These are phyloP conservation scores for Drosophila kohkoa DNA, from an alignment of 1,140 invertebrate species.

Conservation along the genomic window DNA sequence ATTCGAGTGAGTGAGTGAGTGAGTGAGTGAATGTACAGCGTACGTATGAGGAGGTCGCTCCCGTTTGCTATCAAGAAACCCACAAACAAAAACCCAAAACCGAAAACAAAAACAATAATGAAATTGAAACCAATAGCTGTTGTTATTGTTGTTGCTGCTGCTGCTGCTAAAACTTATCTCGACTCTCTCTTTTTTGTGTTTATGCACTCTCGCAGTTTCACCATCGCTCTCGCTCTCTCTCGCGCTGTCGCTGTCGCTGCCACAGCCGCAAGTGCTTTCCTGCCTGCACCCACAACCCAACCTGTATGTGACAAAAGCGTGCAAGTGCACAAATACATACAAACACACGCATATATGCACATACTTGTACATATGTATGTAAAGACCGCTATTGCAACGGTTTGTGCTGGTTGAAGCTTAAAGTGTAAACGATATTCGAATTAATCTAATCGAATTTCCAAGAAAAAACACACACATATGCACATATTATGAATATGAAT, in stretches of 20 bases:
- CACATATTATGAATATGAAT: too few relatives aligned
- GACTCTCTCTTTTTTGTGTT: background rate
- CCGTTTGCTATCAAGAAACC: slow-evolving; percentile 5
- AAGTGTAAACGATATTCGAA: background rate
- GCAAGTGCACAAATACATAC: background rate
- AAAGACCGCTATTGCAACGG: background rate
- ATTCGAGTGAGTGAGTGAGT: background rate
- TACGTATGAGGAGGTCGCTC: background rate
- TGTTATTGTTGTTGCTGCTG: background rate
- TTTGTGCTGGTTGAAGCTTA: background rate
- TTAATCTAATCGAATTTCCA: slow-evolving; percentile 5
- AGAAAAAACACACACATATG: background rate
- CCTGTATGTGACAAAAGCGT: background rate
- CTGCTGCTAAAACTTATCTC: slow-evolving; percentile 18
- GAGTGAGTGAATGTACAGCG: background rate
- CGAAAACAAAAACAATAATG: slow-evolving; percentile 5
- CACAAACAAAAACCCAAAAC: background rate
- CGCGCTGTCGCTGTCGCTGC: background rate
- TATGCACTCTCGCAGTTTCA: background rate
- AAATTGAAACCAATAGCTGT: slow-evolving; percentile 16
- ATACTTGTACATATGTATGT: background rate
- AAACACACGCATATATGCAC: background rate
- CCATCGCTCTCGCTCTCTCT: slow-evolving; percentile 10
- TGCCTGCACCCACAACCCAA: slow-evolving; percentile 4
- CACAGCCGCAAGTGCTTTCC: background rate